phyloP scores from a whole-genome alignment of 1,140 invertebrate species.

The Brachionus paranguensis region DNA sequence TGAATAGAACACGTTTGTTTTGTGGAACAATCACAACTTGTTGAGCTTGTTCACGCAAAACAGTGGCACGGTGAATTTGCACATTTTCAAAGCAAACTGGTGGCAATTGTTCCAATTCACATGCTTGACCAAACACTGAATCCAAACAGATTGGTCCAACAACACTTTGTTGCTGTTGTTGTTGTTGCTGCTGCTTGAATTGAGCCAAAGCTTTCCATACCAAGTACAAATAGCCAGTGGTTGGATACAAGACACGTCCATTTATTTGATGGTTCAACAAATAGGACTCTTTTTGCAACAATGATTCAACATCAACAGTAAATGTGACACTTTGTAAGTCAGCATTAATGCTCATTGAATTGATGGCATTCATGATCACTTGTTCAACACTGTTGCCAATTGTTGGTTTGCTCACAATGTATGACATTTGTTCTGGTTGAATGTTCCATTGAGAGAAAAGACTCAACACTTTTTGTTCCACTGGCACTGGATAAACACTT shows the following conservation, averaged over 20 bases:
- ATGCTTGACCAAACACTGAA: not conserved
- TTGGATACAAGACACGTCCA: slow-evolving; percentile 85
- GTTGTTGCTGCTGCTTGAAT: too few species aligned
- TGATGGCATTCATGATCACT: not conserved
- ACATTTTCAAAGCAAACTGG: slow-evolving; percentile 81
- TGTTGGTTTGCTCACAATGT: not conserved
- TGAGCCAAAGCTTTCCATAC: slow-evolving; percentile 89
- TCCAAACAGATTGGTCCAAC: slow-evolving; percentile 4
- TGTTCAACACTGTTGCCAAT: not conserved
- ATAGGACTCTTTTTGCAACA: slow-evolving; percentile 53
- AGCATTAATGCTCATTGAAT: not conserved
- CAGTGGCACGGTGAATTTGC: slow-evolving; percentile 80
- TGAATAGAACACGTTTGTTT: not conserved
- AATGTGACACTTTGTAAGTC: not conserved
- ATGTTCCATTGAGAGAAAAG: not conserved
- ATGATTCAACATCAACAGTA: slow-evolving; percentile 32
- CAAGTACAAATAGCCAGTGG: slow-evolving; percentile 84
- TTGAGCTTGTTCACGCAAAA: slow-evolving; percentile 60
- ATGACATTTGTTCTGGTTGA: slow-evolving; percentile 21
- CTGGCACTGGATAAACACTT: slow-evolving; percentile 9
- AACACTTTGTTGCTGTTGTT: not conserved
- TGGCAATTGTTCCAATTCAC: slow-evolving; percentile 28
- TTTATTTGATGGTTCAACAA: slow-evolving; percentile 85
- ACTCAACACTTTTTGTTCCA: not conserved
- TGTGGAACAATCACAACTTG: not conserved